phyloP scores from a whole-genome alignment of 2,797 vertebrate genomes.

The Crocodylus rhombifer region DNA sequence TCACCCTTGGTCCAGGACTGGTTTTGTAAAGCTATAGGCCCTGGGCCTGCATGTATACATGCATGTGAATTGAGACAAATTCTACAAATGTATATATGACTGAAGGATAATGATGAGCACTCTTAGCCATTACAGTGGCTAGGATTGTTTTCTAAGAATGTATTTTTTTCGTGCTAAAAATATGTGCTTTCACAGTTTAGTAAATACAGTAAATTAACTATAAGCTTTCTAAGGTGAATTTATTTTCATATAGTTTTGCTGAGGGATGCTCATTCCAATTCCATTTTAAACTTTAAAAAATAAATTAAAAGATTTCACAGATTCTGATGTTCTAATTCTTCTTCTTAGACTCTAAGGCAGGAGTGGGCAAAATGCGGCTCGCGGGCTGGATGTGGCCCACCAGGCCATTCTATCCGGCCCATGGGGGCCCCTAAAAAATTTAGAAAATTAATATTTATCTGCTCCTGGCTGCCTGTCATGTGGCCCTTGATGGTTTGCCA shows the following conservation, averaged over 20 bases:
- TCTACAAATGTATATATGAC: neutral
- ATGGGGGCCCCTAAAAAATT: no score
- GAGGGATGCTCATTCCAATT: slow-evolving; percentile 37
- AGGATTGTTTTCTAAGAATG: slow-evolving; percentile 27
- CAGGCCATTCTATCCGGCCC: no score
- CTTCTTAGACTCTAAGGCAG: no score
- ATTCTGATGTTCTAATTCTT: neutral
- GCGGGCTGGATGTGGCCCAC: no score
- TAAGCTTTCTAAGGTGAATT: slow-evolving; percentile 49
- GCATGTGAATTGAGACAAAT: neutral
- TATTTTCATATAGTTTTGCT: slow-evolving; percentile 50
- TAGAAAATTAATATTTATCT: no score
- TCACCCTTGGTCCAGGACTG: neutral
- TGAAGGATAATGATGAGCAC: neutral
- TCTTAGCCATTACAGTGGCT: neutral
- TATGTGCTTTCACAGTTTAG: slow-evolving; percentile 7
- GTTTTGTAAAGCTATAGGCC: neutral
- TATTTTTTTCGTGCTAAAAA: slow-evolving; percentile 15
- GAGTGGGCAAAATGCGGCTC: no score
- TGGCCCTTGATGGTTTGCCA: no score
- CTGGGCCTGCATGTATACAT: neutral
- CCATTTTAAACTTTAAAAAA: slow-evolving; percentile 4
- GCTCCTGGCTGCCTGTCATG: no score
- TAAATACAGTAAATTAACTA: slow-evolving; percentile 36
- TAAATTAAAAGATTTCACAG: neutral